Evolutionary conservation across 2,113 vertebrate genomes (phyloP), one percentile per base, ranked within the genome.

Genomic region (Centropus unirufus): DNA sequence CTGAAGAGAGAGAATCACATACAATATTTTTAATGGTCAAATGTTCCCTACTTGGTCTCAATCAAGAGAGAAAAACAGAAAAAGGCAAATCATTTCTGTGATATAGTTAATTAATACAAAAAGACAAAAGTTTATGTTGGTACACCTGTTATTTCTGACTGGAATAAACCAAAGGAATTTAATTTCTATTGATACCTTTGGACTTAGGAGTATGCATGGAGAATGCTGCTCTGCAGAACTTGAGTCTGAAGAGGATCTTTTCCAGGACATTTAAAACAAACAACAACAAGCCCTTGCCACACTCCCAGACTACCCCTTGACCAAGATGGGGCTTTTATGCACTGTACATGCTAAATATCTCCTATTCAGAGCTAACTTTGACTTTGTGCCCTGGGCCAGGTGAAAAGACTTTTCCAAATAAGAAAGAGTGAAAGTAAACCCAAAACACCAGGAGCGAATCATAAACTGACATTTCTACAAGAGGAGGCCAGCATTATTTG

Each of bases 341-440:
- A 30, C 54, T 90, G 80, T 90, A 87, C 97, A 96, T 97, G 93
- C 94, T 97, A 98, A 98, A 85, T 78, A 93, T 92, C 86, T 87
- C 83, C 92, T 88, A 94, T 98, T 98, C 92, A 94, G 49, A 95
- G 55, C 83, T 77, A 52, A 75, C 51, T 92, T 87, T 96, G 96
- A 97, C 96, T 97, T 91, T 90, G 73, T 96, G 97, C 93, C 96
- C 87, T 29, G 39, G 76, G 83, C 96, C 97, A 98, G 98, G 97
- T 98, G 97, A 98, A 98, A 96, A 97, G 86, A 95, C 96, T 94
- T 96, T 97, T 85, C 44, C 68, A 92, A 97, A 83, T 83, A 70
- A 92, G 81, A 95, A 69, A 81, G 39, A 34, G 29, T 54, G 22
- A 79, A 46, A 49, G 3, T 47, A 9, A 14, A 1, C 2, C 26